Base-by-base conservation (phyloP, 2,888 invertebrate species). In the Strigamia transsilvanica region DNA sequence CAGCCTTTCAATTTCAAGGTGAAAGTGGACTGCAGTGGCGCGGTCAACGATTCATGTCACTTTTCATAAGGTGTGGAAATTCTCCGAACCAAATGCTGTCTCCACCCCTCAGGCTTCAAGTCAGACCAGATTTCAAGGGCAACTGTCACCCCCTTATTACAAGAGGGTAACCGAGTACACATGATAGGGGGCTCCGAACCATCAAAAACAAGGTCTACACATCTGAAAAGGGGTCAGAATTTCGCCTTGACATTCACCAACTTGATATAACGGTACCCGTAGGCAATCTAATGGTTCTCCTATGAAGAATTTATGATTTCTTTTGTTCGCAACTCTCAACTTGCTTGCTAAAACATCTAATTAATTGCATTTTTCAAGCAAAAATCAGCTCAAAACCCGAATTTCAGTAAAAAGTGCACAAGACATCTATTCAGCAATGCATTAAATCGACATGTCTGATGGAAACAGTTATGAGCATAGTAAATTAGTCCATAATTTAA, bases 141-240 rank as follows among this genome's bases (percentile, higher is more conserved):
- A 27, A 27, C 32, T 32, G 32, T 73, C 27, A 73, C n/a, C 32
- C 73, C 73, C 32, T 73, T 32, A 73, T 32, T 73, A 73, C 27
- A 73, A 32, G 73, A 27, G 27, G 73, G 21, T 56, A 56, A n/a
- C n/a, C 21, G 27, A 27, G 13, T n/a, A n/a, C 13, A 13, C n/a
- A n/a, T 56, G 56, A 56, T 56, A 18, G 56, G 56, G 56, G 56
- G n/a, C n/a, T 18, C 15, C 4, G 56, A 56, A 18, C 56, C 56
- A 56, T 56, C 56, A 56, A 56, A 18, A 56, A 56, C 56, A 56
- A 56, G 56, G 56, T 56, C 56, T 56, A 56, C 73, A 27, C 73
- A 27, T 27, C 73, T 73, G 13, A 73, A 73, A 73, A 73, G 32
- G 73, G 73, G 73, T 73, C 73, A 73, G 73, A 73, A 73, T 73